These are phyloP conservation scores for Nemopilema nomurai DNA, from an alignment of 30 jellyfish, hydroid and myxozoan genomes.

Conservation along the genomic window DNA sequence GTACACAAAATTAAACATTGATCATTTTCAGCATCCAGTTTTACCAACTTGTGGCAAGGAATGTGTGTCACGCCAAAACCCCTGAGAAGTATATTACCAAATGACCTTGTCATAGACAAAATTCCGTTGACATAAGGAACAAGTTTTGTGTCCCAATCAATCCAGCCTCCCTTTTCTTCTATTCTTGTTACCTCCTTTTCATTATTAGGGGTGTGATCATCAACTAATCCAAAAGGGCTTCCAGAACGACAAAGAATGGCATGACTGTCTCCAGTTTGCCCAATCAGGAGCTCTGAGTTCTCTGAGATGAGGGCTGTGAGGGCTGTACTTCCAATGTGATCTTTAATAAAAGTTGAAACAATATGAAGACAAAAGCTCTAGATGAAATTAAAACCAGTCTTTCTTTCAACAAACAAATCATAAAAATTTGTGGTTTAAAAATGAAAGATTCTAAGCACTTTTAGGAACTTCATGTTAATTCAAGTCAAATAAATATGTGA, in stretches of 20 bases:
- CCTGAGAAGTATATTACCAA: conserved; percentile 72
- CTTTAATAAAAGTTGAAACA: conserved; percentile 26
- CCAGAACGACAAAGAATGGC: conserved; percentile 80
- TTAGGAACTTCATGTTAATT: too few species aligned
- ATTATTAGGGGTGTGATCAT: conserved; percentile 87
- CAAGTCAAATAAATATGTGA: too few species aligned
- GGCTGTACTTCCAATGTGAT: conserved; percentile 85
- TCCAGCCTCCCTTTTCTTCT: conserved; percentile 83
- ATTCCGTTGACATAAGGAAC: conserved; percentile 83
- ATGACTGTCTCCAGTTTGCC: conserved; percentile 90
- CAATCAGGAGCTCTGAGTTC: conserved; percentile 46
- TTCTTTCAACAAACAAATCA: too few species aligned
- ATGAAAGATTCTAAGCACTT: too few species aligned
- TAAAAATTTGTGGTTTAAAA: too few species aligned
- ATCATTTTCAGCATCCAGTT: conserved; percentile 54
- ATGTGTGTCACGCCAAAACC: conserved; percentile 62
- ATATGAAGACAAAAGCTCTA: too few species aligned
- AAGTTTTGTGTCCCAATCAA: conserved; percentile 87
- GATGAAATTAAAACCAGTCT: too few species aligned
- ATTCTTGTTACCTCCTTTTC: conserved; percentile 73
- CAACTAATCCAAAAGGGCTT: conserved; percentile 64
- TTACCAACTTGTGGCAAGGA: conserved; percentile 43
- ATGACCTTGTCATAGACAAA: conserved; percentile 87
- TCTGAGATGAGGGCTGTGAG: conserved; percentile 61
- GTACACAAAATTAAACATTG: conserved; percentile 74